Evolutionary conservation across 2,888 invertebrate species (phyloP).

Genomic region (Odontocerum albicorne): DNA sequence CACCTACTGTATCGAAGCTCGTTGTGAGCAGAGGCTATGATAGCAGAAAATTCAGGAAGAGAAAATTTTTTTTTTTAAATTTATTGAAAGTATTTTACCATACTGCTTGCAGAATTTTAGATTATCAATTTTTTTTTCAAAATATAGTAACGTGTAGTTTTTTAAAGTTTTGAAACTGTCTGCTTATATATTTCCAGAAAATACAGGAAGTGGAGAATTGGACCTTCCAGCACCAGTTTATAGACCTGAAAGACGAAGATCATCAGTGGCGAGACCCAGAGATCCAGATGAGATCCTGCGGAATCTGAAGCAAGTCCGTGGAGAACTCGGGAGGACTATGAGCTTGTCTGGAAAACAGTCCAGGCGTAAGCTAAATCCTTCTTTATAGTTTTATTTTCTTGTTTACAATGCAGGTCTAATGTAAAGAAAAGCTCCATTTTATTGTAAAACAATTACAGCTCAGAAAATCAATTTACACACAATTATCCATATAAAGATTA

Average conservation of each 20-base stretch:
- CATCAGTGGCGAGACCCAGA: constrained; percentile 75
- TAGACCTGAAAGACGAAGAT: constrained; percentile 72
- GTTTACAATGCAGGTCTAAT: neutral
- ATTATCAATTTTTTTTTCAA: too few species aligned
- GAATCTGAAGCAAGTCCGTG: constrained; percentile 78
- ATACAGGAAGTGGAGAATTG: constrained; percentile 45
- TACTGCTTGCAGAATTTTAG: too few species aligned
- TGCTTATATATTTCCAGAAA: constrained; percentile 15
- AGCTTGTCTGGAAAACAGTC: constrained; percentile 71
- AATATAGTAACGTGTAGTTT: too few species aligned
- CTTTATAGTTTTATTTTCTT: neutral
- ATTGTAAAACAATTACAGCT: too few species aligned
- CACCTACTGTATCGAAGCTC: too few species aligned
- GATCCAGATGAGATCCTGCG: constrained; percentile 85
- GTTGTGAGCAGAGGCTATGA: too few species aligned
- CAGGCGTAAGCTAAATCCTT: constrained; percentile 42
- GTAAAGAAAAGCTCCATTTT: too few species aligned
- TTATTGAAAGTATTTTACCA: too few species aligned
- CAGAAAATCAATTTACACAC: too few species aligned
- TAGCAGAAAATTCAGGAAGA: too few species aligned
- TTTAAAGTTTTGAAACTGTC: neutral
- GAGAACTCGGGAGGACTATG: constrained; percentile 80
- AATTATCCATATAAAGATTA: too few species aligned
- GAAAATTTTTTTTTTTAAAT: too few species aligned
- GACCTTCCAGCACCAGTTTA: constrained; percentile 58